Base-by-base conservation (phyloP, 2,888 invertebrate genomes). In the Eulithis testata region DNA sequence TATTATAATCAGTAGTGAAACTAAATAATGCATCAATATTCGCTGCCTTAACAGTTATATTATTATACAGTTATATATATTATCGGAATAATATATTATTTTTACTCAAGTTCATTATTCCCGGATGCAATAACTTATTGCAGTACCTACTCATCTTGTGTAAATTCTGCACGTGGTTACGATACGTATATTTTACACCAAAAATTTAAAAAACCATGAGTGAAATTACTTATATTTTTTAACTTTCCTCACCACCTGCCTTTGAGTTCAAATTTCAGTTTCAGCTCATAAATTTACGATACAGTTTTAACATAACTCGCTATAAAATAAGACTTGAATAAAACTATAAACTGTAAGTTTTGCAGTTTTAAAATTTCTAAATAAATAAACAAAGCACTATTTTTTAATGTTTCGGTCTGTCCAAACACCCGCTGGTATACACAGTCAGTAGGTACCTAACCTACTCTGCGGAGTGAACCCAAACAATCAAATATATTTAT, bases 121-220 rank as follows among this genome's bases (percentile, higher is more conserved):
- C 73, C 64, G 73, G 71, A 74, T 50, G 73, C 45, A 61, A 66
- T 73, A 69, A 72, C 12, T 74, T 65, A 72, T 62, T 62, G 59
- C 31, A 36, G 50, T 43, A 7, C 49, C 21, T 21, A 21, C 21
- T 21, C 2, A 50, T 50, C 12, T 40, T 58, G 49, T 27, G 40
- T 21, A 40, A 11, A 55, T 55, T 44, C n/a, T n/a, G 58, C 40
- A 49, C 44, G 40, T 63, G 61, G 66, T 60, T 21, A 44, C 44
- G 31, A 65, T 67, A 51, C 60, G 60, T 53, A 52, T 53, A n/a
- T 63, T 69, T 31, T 66, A 45, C 58, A 55, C 61, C 60, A 44
- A 54, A 31, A n/a, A 7, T 40, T 40, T 5, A 40, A 6, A 5
- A 21, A 21, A 21, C 21, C 1, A n/a, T n/a, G 21, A 21, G 21